A percentile compares a stretch with the other conserved stretches of the same genome.
These are phyloP conservation scores for Cromileptes altivelis DNA, from an alignment of 2,113 vertebrate genomes.

Conservation along the genomic window DNA sequence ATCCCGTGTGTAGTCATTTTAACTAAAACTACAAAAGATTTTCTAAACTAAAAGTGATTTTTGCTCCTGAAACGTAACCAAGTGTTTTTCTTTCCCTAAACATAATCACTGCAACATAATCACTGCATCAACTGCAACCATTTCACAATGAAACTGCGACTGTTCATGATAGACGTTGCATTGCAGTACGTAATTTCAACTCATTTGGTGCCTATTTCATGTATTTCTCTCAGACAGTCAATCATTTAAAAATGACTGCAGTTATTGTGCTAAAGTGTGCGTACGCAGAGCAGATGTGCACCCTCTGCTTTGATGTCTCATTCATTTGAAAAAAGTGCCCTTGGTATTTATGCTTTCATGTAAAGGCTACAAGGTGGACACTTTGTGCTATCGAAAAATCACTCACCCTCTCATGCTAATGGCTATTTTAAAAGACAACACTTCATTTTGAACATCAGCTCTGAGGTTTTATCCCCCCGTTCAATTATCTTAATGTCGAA, in stretches of 20 bases:
- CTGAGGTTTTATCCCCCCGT: slow-evolving; percentile 1
- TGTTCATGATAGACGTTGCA: too few relatives aligned
- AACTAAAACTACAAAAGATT: too few relatives aligned
- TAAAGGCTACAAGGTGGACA: slow-evolving; percentile 4
- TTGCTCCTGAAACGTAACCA: too few relatives aligned
- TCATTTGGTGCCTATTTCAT: too few relatives aligned
- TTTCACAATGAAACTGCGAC: too few relatives aligned
- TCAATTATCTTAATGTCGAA: slow-evolving; percentile 3
- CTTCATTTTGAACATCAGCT: slow-evolving; percentile 12
- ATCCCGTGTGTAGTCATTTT: too few relatives aligned
- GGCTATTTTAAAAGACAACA: slow-evolving; percentile 8
- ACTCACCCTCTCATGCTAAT: slow-evolving; percentile 1
- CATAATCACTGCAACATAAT: too few relatives aligned
- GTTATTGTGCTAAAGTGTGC: slow-evolving; percentile 17
- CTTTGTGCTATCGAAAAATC: neutral
- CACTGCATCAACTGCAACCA: too few relatives aligned
- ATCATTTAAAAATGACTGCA: neutral
- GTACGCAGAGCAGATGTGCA: slow-evolving; percentile 26
- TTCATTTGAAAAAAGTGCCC: neutral
- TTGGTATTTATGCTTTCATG: neutral
- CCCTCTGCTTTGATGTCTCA: neutral
- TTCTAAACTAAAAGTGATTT: too few relatives aligned
- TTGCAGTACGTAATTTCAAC: too few relatives aligned
- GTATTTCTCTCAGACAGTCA: too few relatives aligned
- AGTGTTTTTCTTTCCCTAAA: too few relatives aligned